Percentiles rank a stretch among this genome's conserved stretches.
These are phyloP conservation scores for Alosa sapidissima DNA, from an alignment of 2,797 vertebrate species.

Conservation along the genomic window DNA sequence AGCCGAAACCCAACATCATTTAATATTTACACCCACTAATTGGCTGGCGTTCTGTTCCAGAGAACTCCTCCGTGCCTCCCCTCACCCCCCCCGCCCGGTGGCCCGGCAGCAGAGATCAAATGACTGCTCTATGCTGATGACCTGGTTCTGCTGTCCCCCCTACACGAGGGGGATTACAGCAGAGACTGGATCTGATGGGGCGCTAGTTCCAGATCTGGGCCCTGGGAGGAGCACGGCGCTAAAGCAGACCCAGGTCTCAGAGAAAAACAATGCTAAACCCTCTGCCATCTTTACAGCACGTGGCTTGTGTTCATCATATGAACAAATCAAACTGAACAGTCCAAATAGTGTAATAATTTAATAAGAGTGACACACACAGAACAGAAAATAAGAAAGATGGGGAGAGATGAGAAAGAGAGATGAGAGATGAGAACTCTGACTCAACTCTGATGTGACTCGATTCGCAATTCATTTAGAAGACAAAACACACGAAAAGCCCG, in stretches of 20 bases:
- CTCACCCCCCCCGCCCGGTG: background rate
- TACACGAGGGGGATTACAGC: background rate
- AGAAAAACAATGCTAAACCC: background rate
- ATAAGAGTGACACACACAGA: background rate
- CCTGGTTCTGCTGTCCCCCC: background rate
- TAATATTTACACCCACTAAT: background rate
- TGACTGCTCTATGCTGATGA: background rate
- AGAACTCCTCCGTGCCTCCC: background rate
- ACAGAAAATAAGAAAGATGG: background rate
- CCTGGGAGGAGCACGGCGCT: background rate
- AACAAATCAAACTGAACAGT: background rate
- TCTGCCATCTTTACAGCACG: background rate
- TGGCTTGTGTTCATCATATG: background rate
- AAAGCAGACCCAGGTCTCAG: background rate
- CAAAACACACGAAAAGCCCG: background rate
- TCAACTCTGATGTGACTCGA: background rate
- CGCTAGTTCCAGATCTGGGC: background rate
- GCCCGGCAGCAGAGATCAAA: background rate
- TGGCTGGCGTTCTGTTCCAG: background rate
- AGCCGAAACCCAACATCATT: background rate
- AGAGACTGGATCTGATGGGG: background rate
- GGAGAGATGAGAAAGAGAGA: background rate
- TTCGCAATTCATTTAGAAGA: background rate
- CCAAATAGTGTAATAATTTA: background rate
- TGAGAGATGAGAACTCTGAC: background rate